Evolutionary conservation across 2,888 invertebrate species (phyloP).

Genomic region (Saturnia pavonia): DNA sequence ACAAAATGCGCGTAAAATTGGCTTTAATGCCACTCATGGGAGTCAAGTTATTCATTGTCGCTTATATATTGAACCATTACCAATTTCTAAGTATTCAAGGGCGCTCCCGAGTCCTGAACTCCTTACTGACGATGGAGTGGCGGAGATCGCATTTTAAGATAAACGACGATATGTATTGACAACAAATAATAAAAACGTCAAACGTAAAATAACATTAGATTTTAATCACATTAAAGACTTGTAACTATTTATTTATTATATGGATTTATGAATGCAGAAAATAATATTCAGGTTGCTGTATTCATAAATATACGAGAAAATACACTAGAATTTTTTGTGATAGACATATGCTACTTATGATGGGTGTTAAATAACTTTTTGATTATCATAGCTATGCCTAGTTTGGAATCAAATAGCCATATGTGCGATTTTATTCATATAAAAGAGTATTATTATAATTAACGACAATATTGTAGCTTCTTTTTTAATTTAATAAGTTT

Average conservation of each 20-base stretch:
- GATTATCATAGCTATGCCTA: no score
- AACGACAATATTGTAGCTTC: no score
- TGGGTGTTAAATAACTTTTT: no score
- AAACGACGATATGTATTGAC: conserved; percentile 16
- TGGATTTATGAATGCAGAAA: neutral
- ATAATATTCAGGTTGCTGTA: neutral
- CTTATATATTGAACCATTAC: conserved; percentile 4
- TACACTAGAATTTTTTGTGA: no score
- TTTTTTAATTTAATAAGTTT: no score
- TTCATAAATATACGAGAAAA: neutral
- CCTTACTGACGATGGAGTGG: conserved; percentile 18
- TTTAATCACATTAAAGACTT: neutral
- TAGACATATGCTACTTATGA: no score
- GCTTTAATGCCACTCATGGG: no score
- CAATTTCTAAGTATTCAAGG: conserved; percentile 19
- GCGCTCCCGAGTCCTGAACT: conserved; percentile 10
- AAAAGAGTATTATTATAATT: no score
- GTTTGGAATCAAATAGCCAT: no score
- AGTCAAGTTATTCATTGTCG: no score
- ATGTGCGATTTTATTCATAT: no score
- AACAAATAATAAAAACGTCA: conserved; percentile 18
- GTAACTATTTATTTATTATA: neutral
- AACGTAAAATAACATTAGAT: conserved; percentile 6
- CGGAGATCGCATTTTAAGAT: conserved; percentile 21
- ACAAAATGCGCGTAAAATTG: no score